A percentile compares a stretch with the other conserved stretches of the same genome.
Conservation (phyloP, 2,113 vertebrate genomes). For the Myrmecobius fasciatus region DNA sequence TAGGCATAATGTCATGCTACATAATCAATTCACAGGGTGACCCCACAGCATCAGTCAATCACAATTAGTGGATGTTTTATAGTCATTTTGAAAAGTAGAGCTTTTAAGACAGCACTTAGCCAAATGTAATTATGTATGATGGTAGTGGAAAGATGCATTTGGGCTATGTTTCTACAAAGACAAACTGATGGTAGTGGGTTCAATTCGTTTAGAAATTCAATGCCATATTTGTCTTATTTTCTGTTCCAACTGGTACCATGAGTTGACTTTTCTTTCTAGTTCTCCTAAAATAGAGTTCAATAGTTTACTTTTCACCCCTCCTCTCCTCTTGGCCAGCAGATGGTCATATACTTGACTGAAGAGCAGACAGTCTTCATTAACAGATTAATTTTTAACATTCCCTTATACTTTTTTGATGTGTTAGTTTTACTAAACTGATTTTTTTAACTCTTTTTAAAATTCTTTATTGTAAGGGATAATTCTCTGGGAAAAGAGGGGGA, state of each 20-base stretch:
- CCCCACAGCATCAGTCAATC: slow-evolving; percentile 61
- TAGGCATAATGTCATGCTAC: slow-evolving; percentile 26
- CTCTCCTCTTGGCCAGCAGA: neutral
- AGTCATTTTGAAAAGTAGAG: slow-evolving; percentile 65
- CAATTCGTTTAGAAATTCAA: slow-evolving; percentile 52
- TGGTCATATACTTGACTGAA: neutral
- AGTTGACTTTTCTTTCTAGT: neutral
- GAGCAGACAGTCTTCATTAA: neutral
- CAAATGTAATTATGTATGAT: slow-evolving; percentile 63
- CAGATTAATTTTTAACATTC: neutral
- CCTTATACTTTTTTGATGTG: neutral
- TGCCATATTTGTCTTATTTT: slow-evolving; percentile 37
- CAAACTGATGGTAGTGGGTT: slow-evolving; percentile 55
- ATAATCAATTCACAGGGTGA: slow-evolving; percentile 69
- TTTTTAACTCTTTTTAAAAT: neutral
- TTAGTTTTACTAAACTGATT: neutral
- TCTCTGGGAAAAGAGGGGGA: neutral
- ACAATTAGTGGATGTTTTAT: slow-evolving; percentile 64
- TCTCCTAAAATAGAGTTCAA: neutral
- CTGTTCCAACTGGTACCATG: slow-evolving; percentile 7
- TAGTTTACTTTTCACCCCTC: neutral
- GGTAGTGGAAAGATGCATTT: slow-evolving; percentile 48
- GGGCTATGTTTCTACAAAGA: slow-evolving; percentile 26
- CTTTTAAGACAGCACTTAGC: slow-evolving; percentile 71
- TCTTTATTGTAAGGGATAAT: neutral